Evolutionary conservation across 2,797 vertebrate species (phyloP).

Genomic region (Sandelia bainsii): DNA sequence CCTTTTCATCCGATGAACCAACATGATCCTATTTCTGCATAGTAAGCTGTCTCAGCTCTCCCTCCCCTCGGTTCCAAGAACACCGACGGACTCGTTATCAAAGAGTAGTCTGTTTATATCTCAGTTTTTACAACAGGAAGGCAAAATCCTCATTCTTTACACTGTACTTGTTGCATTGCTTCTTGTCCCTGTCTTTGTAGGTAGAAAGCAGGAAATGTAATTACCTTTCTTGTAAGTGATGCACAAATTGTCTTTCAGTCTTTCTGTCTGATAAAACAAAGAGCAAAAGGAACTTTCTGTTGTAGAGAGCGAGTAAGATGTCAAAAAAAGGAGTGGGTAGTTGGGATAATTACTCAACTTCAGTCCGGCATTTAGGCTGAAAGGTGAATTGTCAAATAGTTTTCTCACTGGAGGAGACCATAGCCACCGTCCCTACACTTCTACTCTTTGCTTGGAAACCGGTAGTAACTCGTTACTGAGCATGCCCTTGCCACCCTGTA

Average conservation of each 20-base stretch:
- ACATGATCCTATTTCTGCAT: conserved; percentile 79
- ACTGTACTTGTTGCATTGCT: conserved; percentile 66
- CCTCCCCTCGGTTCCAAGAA: conserved; percentile 50
- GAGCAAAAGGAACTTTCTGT: conserved; percentile 43
- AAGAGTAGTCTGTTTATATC: conserved; percentile 12
- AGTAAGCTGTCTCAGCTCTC: conserved; percentile 71
- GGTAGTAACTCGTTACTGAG: conserved; percentile 59
- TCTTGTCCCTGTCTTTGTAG: conserved; percentile 6
- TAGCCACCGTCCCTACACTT: not conserved
- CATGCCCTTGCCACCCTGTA: conserved; percentile 58
- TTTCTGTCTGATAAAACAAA: not conserved
- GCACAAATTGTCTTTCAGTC: not conserved
- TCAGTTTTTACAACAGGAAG: conserved; percentile 8
- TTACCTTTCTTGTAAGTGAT: not conserved
- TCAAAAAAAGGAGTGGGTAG: conserved; percentile 3
- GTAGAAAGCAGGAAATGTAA: conserved; percentile 29
- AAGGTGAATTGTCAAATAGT: conserved; percentile 12
- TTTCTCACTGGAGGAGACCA: not conserved
- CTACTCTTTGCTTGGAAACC: conserved; percentile 7
- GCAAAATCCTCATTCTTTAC: conserved; percentile 7
- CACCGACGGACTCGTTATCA: conserved; percentile 38
- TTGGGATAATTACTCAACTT: conserved; percentile 8
- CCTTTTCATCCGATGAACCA: conserved; percentile 81
- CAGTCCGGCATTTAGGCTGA: not conserved
- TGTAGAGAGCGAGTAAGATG: conserved; percentile 16